Percentiles rank a stretch among this genome's conserved stretches.
phyloP scores from a whole-genome alignment of 2,888 invertebrate species.

The Lysandra bellargus region DNA sequence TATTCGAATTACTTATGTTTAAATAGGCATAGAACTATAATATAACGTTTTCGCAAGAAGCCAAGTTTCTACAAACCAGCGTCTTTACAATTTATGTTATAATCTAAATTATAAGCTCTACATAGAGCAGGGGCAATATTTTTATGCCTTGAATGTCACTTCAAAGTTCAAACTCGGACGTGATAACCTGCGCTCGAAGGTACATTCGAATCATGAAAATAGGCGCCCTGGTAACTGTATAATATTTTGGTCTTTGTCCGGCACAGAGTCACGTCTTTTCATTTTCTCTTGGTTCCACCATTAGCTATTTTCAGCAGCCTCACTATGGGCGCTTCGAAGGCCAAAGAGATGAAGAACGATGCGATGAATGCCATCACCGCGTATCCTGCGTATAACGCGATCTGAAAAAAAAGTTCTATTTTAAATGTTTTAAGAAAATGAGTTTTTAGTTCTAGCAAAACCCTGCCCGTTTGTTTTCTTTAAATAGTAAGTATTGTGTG shows the following conservation, averaged over 20 bases:
- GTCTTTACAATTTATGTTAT: background rate
- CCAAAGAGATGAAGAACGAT: constrained; percentile 88
- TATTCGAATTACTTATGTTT: background rate
- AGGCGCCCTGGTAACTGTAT: constrained; percentile 26
- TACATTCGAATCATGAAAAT: background rate
- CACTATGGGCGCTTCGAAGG: constrained; percentile 91
- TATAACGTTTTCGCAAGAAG: background rate
- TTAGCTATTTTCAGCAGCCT: constrained; percentile 86
- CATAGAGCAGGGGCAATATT: constrained; percentile 6
- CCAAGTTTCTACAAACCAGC: background rate
- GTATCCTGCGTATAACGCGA: constrained; percentile 86
- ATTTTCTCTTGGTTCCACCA: constrained; percentile 57
- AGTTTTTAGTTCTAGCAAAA: background rate
- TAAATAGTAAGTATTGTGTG: background rate
- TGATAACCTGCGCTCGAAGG: background rate
- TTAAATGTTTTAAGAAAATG: too few species aligned
- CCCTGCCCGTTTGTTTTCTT: background rate
- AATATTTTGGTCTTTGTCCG: constrained; percentile 29
- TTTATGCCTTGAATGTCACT: background rate
- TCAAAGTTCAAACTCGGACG: background rate
- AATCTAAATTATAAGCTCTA: constrained; percentile 21
- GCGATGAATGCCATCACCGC: constrained; percentile 87
- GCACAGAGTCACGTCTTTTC: constrained; percentile 42
- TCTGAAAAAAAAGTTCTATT: constrained; percentile 49
- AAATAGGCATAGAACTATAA: background rate